phyloP scores from a whole-genome alignment of 2,797 vertebrate genomes.

The Triplophysa yarkandensis region DNA sequence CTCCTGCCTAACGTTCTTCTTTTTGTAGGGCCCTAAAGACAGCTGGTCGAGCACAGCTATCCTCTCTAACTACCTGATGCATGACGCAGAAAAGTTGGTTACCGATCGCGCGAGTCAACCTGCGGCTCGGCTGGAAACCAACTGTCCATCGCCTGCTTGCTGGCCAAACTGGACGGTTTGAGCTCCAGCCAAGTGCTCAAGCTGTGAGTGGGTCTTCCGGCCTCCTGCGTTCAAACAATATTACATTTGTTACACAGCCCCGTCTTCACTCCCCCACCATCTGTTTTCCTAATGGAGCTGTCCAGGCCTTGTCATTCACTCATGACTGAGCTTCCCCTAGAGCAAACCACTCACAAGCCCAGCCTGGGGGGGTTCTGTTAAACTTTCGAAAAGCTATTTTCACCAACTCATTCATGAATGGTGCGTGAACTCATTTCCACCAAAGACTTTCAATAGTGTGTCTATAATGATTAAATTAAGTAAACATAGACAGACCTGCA shows the following conservation, averaged over 20 bases:
- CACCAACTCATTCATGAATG: not conserved
- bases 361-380: slow-evolving; percentile 46
- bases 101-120: slow-evolving; percentile 23
- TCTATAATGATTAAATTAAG: slow-evolving; percentile 22
- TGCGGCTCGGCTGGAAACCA: slow-evolving; percentile 29
- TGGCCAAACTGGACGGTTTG: slow-evolving; percentile 61
- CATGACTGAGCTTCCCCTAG: slow-evolving; percentile 61
- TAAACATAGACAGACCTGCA: slow-evolving; percentile 25
- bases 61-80: slow-evolving; percentile 43
- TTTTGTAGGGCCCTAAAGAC: slow-evolving; percentile 35
- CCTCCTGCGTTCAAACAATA: slow-evolving; percentile 57
- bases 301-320: slow-evolving; percentile 72
- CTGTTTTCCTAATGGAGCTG: slow-evolving; percentile 75
- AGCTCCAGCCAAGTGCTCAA: slow-evolving; percentile 63
- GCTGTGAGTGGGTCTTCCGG: slow-evolving; percentile 70
- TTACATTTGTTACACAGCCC: slow-evolving; percentile 69
- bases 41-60: slow-evolving; percentile 38
- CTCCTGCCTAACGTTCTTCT: slow-evolving; percentile 18
- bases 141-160: slow-evolving; percentile 24
- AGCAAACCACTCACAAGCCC: slow-evolving; percentile 55
- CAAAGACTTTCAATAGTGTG: slow-evolving; percentile 27
- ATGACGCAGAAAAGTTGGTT: slow-evolving; percentile 14
- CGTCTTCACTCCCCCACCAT: slow-evolving; percentile 62
- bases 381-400: slow-evolving; percentile 34
- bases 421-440: slow-evolving; percentile 21